A percentile compares a stretch with the other conserved stretches of the same genome.
These are phyloP conservation scores for Dolichopus griseipennis DNA, from an alignment of 2,888 invertebrate species.

Conservation along the genomic window DNA sequence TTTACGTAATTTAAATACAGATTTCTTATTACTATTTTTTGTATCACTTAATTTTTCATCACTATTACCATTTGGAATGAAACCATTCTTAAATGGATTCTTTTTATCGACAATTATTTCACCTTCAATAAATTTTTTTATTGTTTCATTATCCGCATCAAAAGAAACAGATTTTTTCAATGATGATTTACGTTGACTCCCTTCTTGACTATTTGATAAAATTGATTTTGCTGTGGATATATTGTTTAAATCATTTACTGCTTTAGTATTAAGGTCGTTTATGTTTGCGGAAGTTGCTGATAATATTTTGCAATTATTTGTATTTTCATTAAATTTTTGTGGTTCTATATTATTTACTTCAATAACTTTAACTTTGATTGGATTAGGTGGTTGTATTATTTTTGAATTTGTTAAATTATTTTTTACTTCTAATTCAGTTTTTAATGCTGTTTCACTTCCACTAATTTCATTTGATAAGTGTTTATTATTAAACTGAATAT, in stretches of 20 bases:
- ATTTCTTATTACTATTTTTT: conserved; percentile 9
- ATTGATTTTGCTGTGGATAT: conserved; percentile 8
- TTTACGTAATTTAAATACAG: conserved; percentile 7
- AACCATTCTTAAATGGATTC: conserved; percentile 38
- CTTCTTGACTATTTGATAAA: background rate
- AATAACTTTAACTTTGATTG: background rate
- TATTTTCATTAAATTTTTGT: background rate
- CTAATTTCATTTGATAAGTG: background rate
- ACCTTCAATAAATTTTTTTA: conserved; percentile 39
- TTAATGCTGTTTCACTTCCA: background rate
- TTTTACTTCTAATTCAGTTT: background rate
- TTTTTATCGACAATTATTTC: conserved; percentile 41
- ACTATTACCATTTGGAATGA: conserved; percentile 18
- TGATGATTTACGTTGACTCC: conserved; percentile 22
- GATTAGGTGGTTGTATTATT: background rate
- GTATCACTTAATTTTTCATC: background rate
- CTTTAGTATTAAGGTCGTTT: background rate
- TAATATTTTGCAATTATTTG: background rate
- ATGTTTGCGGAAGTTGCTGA: background rate
- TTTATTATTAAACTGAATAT: background rate
- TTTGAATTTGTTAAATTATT: background rate
- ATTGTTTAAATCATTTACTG: background rate
- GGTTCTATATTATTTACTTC: background rate
- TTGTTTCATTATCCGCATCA: conserved; percentile 37
- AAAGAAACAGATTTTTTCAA: conserved; percentile 38